phyloP scores from a whole-genome alignment of 2,113 vertebrate genomes.

The Gyps fulvus region DNA sequence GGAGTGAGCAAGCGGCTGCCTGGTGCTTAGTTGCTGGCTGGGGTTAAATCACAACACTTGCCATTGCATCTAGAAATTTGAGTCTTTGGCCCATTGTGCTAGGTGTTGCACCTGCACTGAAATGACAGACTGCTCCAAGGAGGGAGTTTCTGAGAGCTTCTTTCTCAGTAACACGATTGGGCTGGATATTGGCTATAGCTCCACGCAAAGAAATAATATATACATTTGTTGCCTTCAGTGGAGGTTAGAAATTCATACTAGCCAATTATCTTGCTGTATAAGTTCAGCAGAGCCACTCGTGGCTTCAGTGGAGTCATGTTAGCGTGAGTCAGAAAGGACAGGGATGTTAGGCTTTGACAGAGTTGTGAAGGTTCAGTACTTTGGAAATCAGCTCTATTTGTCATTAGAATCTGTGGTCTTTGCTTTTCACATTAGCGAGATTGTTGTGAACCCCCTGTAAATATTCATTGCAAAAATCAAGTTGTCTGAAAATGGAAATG shows the following conservation, averaged over 20 bases:
- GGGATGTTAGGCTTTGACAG: background rate
- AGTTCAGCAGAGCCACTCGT: background rate
- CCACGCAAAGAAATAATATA: background rate
- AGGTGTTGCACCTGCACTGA: background rate
- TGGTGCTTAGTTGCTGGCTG: no score
- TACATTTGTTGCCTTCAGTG: background rate
- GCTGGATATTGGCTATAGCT: background rate
- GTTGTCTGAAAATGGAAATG: conserved; percentile 33
- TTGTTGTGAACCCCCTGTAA: conserved; percentile 4
- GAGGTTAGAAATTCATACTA: background rate
- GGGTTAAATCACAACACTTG: background rate
- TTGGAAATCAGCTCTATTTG: conserved; percentile 14
- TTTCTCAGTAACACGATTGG: background rate
- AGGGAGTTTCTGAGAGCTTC: background rate
- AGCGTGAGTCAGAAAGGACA: background rate
- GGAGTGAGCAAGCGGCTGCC: no score
- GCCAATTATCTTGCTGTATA: background rate
- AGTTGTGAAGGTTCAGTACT: background rate
- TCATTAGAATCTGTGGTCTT: background rate
- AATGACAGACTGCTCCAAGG: background rate
- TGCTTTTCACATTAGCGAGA: background rate
- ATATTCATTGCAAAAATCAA: conserved; percentile 43
- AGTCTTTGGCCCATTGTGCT: background rate
- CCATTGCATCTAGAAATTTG: background rate
- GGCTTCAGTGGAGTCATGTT: background rate